Conservation (phyloP, 1,140 invertebrate genomes). For the Meteorus sp. region DNA sequence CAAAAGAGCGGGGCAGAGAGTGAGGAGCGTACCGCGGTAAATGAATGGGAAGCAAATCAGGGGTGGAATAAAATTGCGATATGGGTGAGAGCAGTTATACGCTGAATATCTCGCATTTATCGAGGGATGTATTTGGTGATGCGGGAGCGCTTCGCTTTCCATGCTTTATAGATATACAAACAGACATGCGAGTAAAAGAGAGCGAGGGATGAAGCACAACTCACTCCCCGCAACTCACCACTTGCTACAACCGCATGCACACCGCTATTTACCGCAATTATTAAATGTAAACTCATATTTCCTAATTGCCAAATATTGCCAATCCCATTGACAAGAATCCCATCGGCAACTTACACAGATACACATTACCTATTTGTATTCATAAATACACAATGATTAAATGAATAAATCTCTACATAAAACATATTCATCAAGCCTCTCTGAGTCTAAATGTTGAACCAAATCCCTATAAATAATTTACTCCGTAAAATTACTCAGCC, state of each 20-base stretch:
- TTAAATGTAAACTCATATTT: slow-evolving; percentile 49
- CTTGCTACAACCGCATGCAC: slow-evolving; percentile 30
- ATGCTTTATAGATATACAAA: not conserved
- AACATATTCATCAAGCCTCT: too few relatives aligned
- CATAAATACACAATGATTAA: too few relatives aligned
- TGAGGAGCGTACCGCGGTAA: not conserved
- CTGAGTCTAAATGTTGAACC: too few relatives aligned
- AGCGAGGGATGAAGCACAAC: slow-evolving; percentile 9
- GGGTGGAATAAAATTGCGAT: slow-evolving; percentile 27
- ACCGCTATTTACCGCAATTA: slow-evolving; percentile 56
- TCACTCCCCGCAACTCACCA: slow-evolving; percentile 1
- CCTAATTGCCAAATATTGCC: slow-evolving; percentile 36
- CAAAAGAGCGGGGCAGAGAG: too few relatives aligned
- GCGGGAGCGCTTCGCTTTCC: not conserved
- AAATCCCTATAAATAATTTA: too few relatives aligned
- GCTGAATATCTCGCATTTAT: slow-evolving; percentile 17
- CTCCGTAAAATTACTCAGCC: too few relatives aligned
- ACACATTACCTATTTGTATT: too few relatives aligned
- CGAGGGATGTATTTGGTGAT: slow-evolving; percentile 4
- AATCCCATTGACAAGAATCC: too few relatives aligned
- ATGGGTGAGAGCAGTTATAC: not conserved
- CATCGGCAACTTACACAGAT: too few relatives aligned
- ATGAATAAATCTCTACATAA: too few relatives aligned
- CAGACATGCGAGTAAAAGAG: too few relatives aligned
- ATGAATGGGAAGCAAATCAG: slow-evolving; percentile 10